Base-by-base conservation (phyloP, 2,888 invertebrate genomes). In the Drosophila cognata region DNA sequence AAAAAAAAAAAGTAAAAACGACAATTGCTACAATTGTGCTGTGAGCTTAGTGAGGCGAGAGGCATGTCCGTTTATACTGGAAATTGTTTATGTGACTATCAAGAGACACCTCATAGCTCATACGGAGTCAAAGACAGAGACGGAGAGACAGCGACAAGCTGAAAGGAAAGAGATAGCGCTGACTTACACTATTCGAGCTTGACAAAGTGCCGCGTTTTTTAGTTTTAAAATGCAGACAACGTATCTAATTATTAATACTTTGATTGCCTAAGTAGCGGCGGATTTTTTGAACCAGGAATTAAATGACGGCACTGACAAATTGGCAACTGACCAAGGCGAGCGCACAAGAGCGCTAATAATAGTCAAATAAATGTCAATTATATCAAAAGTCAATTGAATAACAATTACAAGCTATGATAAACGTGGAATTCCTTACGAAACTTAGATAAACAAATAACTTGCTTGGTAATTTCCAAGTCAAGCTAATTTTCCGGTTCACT, bases 171-270 rank as follows among this genome's bases (percentile, higher is more conserved):
- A 50, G 25, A 59, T 48, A 10, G 51, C 35, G 21, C 4, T 38
- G 25, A 18, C 4, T 21, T 11, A 18, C 21, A 35, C 55, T 5
- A 36, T 33, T 25, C 18, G 1, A 10, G 35, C 18, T 55, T 35
- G 53, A 35, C 53, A 35, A 25, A 53, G 31, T 33, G 52, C 52
- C 52, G 52, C 31, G 8, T 43, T 43, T 43, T 21, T 21, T 0
- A 2, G 18, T 21, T 71, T 78, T 71, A 73, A 78, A 80, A 91
- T 90, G 90, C 91, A 90, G 91, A 90, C 91, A 82, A 73, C 83
- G 90, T 86, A 77, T 76, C 83, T 79, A 89, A 89, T 91, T 83
- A 88, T 89, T 81, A 88, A 82, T 88, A 88, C 72, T 68, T 65
- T 50, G 73, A 84, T 84, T 70, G 72, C 65, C 71, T 77, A 84